These are phyloP conservation scores for Cataglyphis livida DNA, from an alignment of 2,888 invertebrate species.

Conservation along the genomic window DNA sequence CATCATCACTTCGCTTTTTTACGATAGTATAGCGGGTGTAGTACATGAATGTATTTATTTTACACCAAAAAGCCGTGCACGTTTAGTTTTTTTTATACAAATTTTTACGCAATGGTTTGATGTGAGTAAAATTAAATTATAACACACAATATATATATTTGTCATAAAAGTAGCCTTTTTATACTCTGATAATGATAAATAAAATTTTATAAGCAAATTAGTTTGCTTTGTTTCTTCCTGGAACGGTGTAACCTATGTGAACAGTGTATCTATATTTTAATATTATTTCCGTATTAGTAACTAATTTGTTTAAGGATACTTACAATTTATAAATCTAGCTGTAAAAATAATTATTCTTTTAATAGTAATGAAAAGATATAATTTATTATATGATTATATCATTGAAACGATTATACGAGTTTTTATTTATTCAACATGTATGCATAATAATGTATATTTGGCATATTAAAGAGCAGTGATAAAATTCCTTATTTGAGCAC, in stretches of 20 bases:
- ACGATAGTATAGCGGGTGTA: slow-evolving; percentile 61
- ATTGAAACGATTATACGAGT: background rate
- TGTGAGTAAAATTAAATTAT: slow-evolving; percentile 78
- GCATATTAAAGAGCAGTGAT: slow-evolving; percentile 51
- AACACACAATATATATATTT: slow-evolving; percentile 74
- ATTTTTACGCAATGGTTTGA: slow-evolving; percentile 70
- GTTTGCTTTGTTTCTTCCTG: background rate
- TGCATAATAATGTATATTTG: background rate
- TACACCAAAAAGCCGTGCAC: slow-evolving; percentile 64
- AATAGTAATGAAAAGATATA: background rate
- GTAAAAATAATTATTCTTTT: background rate
- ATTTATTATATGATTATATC: background rate
- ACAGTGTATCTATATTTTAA: background rate
- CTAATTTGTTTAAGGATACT: background rate
- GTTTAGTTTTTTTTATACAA: slow-evolving; percentile 56
- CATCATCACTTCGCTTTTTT: slow-evolving; percentile 43
- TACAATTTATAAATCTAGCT: background rate
- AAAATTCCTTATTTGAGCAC: slow-evolving; percentile 63
- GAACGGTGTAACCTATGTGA: background rate
- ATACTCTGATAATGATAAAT: slow-evolving; percentile 84
- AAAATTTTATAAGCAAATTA: slow-evolving; percentile 77
- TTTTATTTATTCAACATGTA: background rate
- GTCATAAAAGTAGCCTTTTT: slow-evolving; percentile 79
- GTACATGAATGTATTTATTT: slow-evolving; percentile 76
- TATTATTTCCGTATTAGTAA: background rate